phyloP scores from a whole-genome alignment of 2,888 invertebrate species.

The Heliothis peltigera region DNA sequence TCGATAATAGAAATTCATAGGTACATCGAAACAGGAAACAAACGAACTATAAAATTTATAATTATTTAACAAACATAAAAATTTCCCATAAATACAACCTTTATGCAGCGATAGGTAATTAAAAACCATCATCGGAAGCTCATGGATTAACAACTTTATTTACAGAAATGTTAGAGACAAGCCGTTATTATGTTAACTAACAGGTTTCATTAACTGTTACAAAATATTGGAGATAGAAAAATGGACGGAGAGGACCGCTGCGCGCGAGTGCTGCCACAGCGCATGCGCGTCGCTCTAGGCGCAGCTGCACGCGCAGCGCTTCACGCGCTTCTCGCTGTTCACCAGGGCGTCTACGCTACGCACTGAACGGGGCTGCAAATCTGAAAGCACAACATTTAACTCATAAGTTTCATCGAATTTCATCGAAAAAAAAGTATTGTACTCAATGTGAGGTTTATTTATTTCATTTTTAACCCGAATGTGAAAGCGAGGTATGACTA shows the following conservation, averaged over 20 bases:
- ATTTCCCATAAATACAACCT: slow-evolving; percentile 73
- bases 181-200: slow-evolving; percentile 61
- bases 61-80: slow-evolving; percentile 76
- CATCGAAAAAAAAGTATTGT: too few relatives aligned
- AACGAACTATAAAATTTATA: slow-evolving; percentile 72
- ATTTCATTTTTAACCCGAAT: too few relatives aligned
- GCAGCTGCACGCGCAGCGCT: slow-evolving; percentile 94
- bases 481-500: too few relatives aligned
- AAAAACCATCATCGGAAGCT: slow-evolving; percentile 74
- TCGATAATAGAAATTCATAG: slow-evolving; percentile 53
- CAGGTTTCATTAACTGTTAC: slow-evolving; percentile 56
- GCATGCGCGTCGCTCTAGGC: slow-evolving; percentile 76
- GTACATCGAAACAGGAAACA: slow-evolving; percentile 60
- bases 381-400: slow-evolving; percentile 85
- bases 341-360: slow-evolving; percentile 90
- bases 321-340: slow-evolving; percentile 91
- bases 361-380: slow-evolving; percentile 93
- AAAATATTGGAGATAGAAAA: slow-evolving; percentile 64
- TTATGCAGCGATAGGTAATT: slow-evolving; percentile 68
- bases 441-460: too few relatives aligned
- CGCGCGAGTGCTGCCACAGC: slow-evolving; percentile 29
- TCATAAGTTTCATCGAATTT: not conserved
- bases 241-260: slow-evolving; percentile 71
- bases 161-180: slow-evolving; percentile 74
- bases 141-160: slow-evolving; percentile 80